phyloP scores from a whole-genome alignment of 2,888 invertebrate genomes.

The Spodoptera littoralis region DNA sequence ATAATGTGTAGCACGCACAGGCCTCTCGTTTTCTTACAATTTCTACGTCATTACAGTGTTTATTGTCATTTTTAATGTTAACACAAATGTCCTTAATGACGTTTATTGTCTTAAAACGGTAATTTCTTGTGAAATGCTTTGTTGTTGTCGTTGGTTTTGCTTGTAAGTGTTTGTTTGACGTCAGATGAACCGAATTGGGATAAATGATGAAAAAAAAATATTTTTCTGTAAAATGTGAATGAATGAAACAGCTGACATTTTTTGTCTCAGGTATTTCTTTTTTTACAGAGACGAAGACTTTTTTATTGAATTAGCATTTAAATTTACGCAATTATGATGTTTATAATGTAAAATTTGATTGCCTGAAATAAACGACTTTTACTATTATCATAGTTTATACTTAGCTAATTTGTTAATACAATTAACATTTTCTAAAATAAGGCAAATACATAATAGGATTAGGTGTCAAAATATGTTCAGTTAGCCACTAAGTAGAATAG shows the following conservation, averaged over 20 bases:
- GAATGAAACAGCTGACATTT: too few species aligned
- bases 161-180: slow-evolving; percentile 1
- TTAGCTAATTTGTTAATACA: background rate
- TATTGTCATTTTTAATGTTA: slow-evolving; percentile 76
- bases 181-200: background rate
- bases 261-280: too few species aligned
- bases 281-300: too few species aligned
- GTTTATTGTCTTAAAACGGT: slow-evolving; percentile 69
- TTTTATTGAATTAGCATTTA: too few species aligned
- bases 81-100: slow-evolving; percentile 75
- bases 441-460: too few species aligned
- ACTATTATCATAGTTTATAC: too few species aligned
- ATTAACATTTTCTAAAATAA: too few species aligned
- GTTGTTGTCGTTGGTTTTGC: slow-evolving; percentile 14
- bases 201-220: too few species aligned
- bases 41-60: slow-evolving; percentile 74
- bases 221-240: too few species aligned
- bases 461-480: slow-evolving; percentile 56
- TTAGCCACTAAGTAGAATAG: slow-evolving; percentile 70
- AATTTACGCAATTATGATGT: too few species aligned
- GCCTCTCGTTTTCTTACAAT: slow-evolving; percentile 67
- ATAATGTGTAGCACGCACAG: slow-evolving; percentile 75
- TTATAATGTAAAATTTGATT: too few species aligned
- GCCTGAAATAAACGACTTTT: too few species aligned
- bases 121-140: slow-evolving; percentile 59